These are phyloP conservation scores for Apostichopus parvimensis DNA, from an alignment of 35 echinoderm and acorn worm genomes.

Conservation along the genomic window DNA sequence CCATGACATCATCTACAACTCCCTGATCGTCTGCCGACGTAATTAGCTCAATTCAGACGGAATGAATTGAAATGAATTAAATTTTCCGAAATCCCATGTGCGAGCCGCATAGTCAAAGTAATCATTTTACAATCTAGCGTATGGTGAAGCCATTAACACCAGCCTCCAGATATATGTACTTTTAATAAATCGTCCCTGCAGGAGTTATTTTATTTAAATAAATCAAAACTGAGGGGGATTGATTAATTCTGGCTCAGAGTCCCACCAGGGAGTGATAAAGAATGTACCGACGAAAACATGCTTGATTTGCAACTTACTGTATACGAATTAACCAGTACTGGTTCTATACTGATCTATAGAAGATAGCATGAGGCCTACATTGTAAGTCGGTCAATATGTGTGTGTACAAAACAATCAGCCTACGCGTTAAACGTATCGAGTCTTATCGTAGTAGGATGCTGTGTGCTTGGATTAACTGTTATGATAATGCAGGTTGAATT, in stretches of 20 bases:
- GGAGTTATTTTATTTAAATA: conserved; percentile 55
- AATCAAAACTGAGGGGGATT: conserved; percentile 45
- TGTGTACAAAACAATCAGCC: background rate
- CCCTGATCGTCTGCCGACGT: conserved; percentile 25
- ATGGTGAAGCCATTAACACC: conserved; percentile 40
- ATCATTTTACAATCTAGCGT: conserved; percentile 30
- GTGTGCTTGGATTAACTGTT: too few species aligned
- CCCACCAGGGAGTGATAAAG: conserved; percentile 42
- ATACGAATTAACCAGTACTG: background rate
- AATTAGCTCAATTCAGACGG: conserved; percentile 47
- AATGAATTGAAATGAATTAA: conserved; percentile 48
- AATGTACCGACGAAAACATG: conserved; percentile 31
- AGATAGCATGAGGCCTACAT: background rate
- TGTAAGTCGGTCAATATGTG: conserved; percentile 11
- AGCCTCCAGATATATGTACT: conserved; percentile 39
- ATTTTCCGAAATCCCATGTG: conserved; percentile 20
- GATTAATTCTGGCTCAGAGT: conserved; percentile 44
- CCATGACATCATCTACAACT: conserved; percentile 20
- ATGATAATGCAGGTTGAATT: too few species aligned
- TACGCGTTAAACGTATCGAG: background rate
- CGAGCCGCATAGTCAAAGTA: background rate
- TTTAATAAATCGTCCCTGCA: conserved; percentile 46
- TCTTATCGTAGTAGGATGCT: background rate
- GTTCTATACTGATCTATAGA: background rate
- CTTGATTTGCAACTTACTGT: background rate